A percentile compares a stretch with the other conserved stretches of the same genome.
These are phyloP conservation scores for Strigops habroptila DNA, from an alignment of 2,113 vertebrate species.

Conservation along the genomic window DNA sequence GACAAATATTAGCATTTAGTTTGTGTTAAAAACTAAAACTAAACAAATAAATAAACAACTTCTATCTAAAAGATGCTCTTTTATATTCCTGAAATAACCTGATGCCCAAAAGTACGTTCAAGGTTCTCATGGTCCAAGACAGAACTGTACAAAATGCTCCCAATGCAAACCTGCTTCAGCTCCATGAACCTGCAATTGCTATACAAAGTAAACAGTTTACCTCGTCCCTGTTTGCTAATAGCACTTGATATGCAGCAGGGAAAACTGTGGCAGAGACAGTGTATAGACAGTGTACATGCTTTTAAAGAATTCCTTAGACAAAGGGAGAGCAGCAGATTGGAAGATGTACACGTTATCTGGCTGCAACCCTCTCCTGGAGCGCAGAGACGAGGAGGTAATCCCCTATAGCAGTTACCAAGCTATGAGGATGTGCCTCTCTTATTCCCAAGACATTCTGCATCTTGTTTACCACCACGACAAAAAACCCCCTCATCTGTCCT, in stretches of 20 bases:
- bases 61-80: not conserved
- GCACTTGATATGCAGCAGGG: not conserved
- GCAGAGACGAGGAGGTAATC: not conserved
- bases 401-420: not conserved
- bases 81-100: not conserved
- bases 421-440: not conserved
- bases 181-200: not conserved
- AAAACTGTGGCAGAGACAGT: not conserved
- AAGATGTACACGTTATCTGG: not conserved
- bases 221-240: not conserved
- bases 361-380: not conserved
- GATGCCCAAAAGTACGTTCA: not conserved
- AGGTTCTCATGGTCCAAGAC: not conserved
- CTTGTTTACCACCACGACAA: not conserved
- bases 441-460: not conserved
- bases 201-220: not conserved
- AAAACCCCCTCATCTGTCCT: not conserved
- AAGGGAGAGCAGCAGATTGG: not conserved
- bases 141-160: not conserved
- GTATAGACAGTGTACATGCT: not conserved
- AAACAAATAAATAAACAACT: not conserved
- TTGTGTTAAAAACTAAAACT: not conserved
- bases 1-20: not conserved
- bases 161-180: not conserved
- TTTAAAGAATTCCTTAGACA: not conserved